phyloP scores from a whole-genome alignment of 2,113 vertebrate genomes.

The Apaloderma vittatum region DNA sequence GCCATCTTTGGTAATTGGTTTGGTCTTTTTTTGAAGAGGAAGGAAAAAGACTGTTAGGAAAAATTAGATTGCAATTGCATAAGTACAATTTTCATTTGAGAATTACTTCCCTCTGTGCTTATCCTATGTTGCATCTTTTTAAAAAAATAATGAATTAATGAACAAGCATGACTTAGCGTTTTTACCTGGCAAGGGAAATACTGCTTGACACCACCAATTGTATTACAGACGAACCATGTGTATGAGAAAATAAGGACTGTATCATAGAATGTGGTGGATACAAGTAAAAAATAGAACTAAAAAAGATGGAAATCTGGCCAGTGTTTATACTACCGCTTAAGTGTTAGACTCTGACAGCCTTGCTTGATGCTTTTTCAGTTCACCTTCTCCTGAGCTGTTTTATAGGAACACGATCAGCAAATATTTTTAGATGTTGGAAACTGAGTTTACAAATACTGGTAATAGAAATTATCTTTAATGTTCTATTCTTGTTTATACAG shows the following conservation, averaged over 20 bases:
- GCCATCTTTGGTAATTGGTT: neutral
- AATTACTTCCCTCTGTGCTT: neutral
- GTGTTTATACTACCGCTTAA: neutral
- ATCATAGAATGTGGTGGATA: neutral
- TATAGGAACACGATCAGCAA: neutral
- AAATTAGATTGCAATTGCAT: neutral
- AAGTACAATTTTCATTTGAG: neutral
- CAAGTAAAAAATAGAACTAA: neutral
- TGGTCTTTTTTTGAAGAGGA: neutral
- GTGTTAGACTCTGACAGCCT: neutral
- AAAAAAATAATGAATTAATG: neutral
- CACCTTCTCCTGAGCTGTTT: neutral
- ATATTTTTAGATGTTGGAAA: neutral
- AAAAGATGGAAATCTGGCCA: neutral
- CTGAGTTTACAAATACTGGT: neutral
- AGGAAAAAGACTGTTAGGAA: neutral
- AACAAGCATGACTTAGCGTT: neutral
- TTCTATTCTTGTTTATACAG: neutral
- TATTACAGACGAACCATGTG: neutral
- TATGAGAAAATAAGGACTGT: neutral
- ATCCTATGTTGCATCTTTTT: neutral
- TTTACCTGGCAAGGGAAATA: neutral
- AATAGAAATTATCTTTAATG: neutral
- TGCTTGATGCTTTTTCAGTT: neutral
- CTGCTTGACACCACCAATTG: neutral